Base-by-base conservation (phyloP, 1,140 invertebrate species). In the Sitophilus oryzae region DNA sequence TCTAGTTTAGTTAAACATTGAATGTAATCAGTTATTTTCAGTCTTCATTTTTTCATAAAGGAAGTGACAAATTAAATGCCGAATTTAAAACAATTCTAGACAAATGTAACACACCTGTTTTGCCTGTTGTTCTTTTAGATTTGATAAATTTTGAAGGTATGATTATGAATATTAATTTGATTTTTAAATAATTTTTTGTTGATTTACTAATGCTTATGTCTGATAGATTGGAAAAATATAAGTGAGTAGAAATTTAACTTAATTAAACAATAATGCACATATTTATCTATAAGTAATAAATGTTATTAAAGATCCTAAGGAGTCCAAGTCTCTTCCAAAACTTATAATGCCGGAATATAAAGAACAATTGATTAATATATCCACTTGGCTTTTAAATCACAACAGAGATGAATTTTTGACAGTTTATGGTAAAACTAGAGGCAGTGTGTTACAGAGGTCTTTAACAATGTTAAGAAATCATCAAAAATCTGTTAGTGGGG, bases 11-110 rank as follows among this genome's bases (percentile, higher is more conserved):
- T 2, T 23, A n/a, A 21, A 53, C 15, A 11, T 47, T 14, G 11
- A 34, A 8, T 30, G 35, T 21, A 40, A 0, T 37, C 10, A 45
- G 43, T 46, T 53, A 23, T 36, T 59, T 69, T 78, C 65, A 89
- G 86, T 81, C 79, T 41, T 77, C 81, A 19, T 71, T 89, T 30
- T 89, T 83, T 69, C 83, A 86, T 66, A 79, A 80, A 66, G 88
- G 88, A 22, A 82, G 82, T 52, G 77, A 85, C 59, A 80, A 82
- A 51, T 71, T 97, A 19, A 89, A 91, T 64, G 80, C 81, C 58
- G 91, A 96, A 67, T 96, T 96, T 71, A 85, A 90, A 64, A 87
- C 90, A 63, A 76, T 93, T 42, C 73, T 98, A 10, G 82, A 82
- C 47, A 83, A 89, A 53, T 86, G 96, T 73, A 93, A 91, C 62